phyloP scores from a whole-genome alignment of 1,140 invertebrate species.

The Rhyzopertha dominica region DNA sequence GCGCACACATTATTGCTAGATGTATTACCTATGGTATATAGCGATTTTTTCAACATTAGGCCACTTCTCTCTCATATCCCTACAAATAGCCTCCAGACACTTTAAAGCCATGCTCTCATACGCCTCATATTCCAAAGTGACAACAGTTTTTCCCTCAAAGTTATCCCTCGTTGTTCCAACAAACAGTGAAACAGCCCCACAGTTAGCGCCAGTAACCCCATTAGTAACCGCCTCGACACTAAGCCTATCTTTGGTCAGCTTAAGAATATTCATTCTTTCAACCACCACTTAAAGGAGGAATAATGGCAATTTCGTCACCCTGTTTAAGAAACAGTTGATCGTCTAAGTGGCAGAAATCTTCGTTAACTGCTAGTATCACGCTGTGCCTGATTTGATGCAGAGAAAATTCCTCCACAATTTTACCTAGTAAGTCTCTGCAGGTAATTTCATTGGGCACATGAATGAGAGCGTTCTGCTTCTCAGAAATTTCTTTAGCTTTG shows the following conservation, averaged over 20 bases:
- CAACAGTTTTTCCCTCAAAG: slow-evolving; percentile 80
- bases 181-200: slow-evolving; percentile 86
- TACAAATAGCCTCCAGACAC: slow-evolving; percentile 75
- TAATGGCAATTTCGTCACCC: slow-evolving; percentile 75
- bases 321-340: slow-evolving; percentile 52
- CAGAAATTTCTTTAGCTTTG: slow-evolving; percentile 74
- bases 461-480: slow-evolving; percentile 52
- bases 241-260: slow-evolving; percentile 63
- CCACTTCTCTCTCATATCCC: slow-evolving; percentile 66
- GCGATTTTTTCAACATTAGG: slow-evolving; percentile 68
- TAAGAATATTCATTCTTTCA: slow-evolving; percentile 61
- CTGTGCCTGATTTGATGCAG: slow-evolving; percentile 63
- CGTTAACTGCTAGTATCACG: slow-evolving; percentile 75
- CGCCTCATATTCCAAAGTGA: slow-evolving; percentile 85
- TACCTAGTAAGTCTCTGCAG: slow-evolving; percentile 53
- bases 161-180: slow-evolving; percentile 88
- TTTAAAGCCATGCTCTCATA: slow-evolving; percentile 89
- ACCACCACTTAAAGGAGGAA: slow-evolving; percentile 84
- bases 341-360: slow-evolving; percentile 61
- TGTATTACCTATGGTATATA: slow-evolving; percentile 67
- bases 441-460: slow-evolving; percentile 48
- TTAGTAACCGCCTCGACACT: slow-evolving; percentile 63
- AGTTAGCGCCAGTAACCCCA: slow-evolving; percentile 63
- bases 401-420: slow-evolving; percentile 57
- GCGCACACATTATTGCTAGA: too few relatives aligned